Evolutionary conservation across 2,113 vertebrate genomes (phyloP).

Genomic region (Procavia capensis): DNA sequence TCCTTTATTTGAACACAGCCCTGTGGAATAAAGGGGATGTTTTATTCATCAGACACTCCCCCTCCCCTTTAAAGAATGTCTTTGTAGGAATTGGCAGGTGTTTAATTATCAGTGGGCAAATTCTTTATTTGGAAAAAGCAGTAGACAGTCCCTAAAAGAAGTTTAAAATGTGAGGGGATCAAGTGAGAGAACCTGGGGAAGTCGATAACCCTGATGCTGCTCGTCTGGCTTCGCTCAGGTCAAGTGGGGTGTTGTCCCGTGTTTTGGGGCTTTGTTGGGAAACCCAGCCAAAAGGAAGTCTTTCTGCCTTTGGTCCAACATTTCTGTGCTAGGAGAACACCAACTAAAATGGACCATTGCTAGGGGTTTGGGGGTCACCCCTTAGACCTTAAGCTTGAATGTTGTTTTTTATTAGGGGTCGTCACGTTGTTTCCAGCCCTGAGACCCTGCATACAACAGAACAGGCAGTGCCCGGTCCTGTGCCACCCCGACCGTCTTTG

Average conservation of each 20-base stretch:
- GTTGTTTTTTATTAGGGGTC: too few relatives aligned
- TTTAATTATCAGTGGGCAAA: constrained; percentile 76
- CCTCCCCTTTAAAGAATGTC: not conserved
- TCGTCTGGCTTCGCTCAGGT: constrained; percentile 47
- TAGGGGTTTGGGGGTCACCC: not conserved
- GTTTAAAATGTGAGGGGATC: constrained; percentile 62
- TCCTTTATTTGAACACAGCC: constrained; percentile 67
- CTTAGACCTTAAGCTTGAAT: not conserved
- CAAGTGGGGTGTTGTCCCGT: constrained; percentile 39
- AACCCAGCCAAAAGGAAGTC: constrained; percentile 54
- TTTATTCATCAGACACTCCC: constrained; percentile 69
- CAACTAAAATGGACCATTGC: not conserved
- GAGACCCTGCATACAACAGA: too few relatives aligned
- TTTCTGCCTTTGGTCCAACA: constrained; percentile 51
- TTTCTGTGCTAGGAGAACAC: constrained; percentile 32
- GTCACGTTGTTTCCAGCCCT: too few relatives aligned
- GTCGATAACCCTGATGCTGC: constrained; percentile 38
- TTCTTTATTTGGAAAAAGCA: constrained; percentile 69
- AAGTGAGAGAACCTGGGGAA: constrained; percentile 44
- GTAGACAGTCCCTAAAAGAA: constrained; percentile 62
- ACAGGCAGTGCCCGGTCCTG: too few relatives aligned
- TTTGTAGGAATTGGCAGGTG: constrained; percentile 78
- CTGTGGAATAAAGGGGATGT: constrained; percentile 53
- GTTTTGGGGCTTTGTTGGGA: constrained; percentile 54
- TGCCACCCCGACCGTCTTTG: too few relatives aligned